Conservation (phyloP, 2,888 invertebrate species). For the Dicycla oo region DNA sequence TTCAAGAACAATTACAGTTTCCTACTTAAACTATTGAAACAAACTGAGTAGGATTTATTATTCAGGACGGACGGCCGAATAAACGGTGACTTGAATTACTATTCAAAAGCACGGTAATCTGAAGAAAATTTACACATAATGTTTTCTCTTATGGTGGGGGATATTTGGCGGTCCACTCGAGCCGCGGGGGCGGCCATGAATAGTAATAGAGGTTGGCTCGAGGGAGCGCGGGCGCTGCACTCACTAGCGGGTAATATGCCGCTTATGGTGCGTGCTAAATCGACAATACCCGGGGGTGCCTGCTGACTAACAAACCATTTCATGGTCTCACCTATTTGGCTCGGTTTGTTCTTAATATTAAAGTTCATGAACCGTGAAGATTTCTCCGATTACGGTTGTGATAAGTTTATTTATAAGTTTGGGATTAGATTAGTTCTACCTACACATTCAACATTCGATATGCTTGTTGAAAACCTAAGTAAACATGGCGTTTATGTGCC, state of each 20-base stretch:
- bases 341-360: conserved; percentile 79
- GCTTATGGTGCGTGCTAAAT: conserved; percentile 90
- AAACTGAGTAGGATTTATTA: conserved; percentile 66
- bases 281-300: conserved; percentile 85
- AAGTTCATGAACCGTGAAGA: conserved; percentile 73
- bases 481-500: conserved; percentile 12
- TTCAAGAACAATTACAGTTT: conserved; percentile 57
- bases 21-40: conserved; percentile 59
- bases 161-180: conserved; percentile 76
- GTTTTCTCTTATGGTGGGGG: conserved; percentile 72
- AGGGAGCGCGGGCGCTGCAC: conserved; percentile 71
- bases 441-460: conserved; percentile 43
- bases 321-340: conserved; percentile 78
- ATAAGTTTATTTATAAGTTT: conserved; percentile 55
- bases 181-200: conserved; percentile 84
- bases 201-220: conserved; percentile 85
- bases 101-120: conserved; percentile 74
- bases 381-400: conserved; percentile 48
- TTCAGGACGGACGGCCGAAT: conserved; percentile 62
- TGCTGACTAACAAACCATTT: conserved; percentile 81
- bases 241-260: conserved; percentile 78
- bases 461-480: conserved; percentile 31
- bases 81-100: conserved; percentile 66
- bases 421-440: conserved; percentile 32
- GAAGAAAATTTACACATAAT: conserved; percentile 76